phyloP scores from a whole-genome alignment of 2,888 invertebrate genomes.

The Dicroscelio sp. region DNA sequence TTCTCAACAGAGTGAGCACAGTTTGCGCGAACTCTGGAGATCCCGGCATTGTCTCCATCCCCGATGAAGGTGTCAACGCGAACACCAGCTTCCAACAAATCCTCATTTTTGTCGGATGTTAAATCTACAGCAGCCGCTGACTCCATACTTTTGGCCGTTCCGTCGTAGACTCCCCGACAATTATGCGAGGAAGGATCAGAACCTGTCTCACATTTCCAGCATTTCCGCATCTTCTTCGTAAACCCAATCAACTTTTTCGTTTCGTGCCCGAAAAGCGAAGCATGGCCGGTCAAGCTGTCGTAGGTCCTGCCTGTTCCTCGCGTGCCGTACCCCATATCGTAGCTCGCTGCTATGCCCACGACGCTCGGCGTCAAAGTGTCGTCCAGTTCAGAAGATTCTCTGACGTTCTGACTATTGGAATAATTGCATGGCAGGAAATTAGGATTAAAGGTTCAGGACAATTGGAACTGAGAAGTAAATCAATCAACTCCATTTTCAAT shows the following conservation, averaged over 20 bases:
- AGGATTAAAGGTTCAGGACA: no score
- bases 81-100: conserved; percentile 68
- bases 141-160: conserved; percentile 85
- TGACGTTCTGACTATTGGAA: background rate
- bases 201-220: conserved; percentile 77
- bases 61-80: conserved; percentile 69
- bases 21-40: conserved; percentile 54
- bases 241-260: conserved; percentile 79
- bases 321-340: conserved; percentile 54
- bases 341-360: conserved; percentile 51
- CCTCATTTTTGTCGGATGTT: conserved; percentile 75
- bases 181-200: conserved; percentile 77
- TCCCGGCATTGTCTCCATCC: conserved; percentile 77
- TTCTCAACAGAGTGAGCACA: conserved; percentile 27
- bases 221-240: conserved; percentile 71
- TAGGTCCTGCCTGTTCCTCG: conserved; percentile 52
- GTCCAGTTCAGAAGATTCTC: no score
- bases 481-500: no score
- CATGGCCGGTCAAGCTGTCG: conserved; percentile 52
- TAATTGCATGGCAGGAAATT: background rate
- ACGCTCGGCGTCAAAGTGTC: background rate
- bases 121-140: conserved; percentile 78
- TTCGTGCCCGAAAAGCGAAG: conserved; percentile 60
- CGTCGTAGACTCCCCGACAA: conserved; percentile 68
- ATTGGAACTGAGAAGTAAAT: no score